Percentiles rank a stretch among this genome's conserved stretches.
Evolutionary conservation across 1,140 invertebrate species (phyloP).

Genomic region (Drosophila arizonae): DNA sequence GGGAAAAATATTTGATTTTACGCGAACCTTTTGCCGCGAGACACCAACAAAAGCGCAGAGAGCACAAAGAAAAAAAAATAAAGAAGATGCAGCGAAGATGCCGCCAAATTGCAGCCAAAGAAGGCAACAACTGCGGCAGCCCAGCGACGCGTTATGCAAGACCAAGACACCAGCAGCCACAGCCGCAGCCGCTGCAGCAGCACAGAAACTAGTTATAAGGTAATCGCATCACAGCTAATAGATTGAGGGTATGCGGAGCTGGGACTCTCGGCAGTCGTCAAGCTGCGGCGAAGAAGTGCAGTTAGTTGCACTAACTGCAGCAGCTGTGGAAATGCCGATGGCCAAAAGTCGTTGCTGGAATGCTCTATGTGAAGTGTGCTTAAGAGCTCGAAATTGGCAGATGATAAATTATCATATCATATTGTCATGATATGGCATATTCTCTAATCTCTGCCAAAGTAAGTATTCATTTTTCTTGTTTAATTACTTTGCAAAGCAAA

Average conservation of each 20-base stretch:
- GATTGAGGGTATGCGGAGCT: conserved; percentile 24
- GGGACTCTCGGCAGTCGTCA: conserved; percentile 14
- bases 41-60: conserved; percentile 44
- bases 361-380: conserved; percentile 9
- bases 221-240: conserved; percentile 46
- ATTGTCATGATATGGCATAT: too few species aligned
- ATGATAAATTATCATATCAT: too few species aligned
- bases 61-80: conserved; percentile 1
- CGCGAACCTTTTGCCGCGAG: conserved; percentile 54
- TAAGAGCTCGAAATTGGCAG: too few species aligned
- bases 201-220: conserved; percentile 73
- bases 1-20: conserved; percentile 75
- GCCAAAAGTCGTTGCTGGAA: neutral
- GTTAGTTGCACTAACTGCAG: conserved; percentile 5
- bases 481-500: too few species aligned
- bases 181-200: neutral
- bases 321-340: conserved; percentile 8
- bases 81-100: conserved; percentile 56
- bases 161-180: conserved; percentile 43
- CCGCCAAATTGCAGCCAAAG: conserved; percentile 77
- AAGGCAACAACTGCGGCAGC: conserved; percentile 62
- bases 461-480: too few species aligned
- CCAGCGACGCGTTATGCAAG: conserved; percentile 75
- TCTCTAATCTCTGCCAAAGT: too few species aligned
- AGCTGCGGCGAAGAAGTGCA: conserved; percentile 24